A percentile compares a stretch with the other conserved stretches of the same genome.
Conservation (phyloP, 1,140 invertebrate species). For the Trichogramma pretiosum region DNA sequence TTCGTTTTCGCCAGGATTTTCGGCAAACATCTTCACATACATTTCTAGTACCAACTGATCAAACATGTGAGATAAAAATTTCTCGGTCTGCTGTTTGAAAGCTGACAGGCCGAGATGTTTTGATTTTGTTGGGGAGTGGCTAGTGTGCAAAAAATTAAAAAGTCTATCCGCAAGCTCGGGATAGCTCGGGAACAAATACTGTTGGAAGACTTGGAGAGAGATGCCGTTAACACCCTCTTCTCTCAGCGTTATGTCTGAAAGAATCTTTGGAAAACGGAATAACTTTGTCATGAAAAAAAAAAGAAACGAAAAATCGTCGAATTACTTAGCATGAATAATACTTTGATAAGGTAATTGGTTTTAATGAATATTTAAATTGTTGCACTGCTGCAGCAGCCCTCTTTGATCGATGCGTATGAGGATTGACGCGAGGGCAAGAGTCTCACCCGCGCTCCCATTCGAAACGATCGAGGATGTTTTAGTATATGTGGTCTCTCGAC, state of each 20-base stretch:
- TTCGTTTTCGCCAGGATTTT: slow-evolving; percentile 41
- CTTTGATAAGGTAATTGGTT: too few relatives aligned
- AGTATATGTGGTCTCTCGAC: too few relatives aligned
- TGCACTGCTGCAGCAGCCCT: too few relatives aligned
- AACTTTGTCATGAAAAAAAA: slow-evolving; percentile 10
- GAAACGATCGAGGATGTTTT: too few relatives aligned
- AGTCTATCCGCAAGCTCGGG: slow-evolving; percentile 60
- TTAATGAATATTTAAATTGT: too few relatives aligned
- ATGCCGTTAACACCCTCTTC: slow-evolving; percentile 60
- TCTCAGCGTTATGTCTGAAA: slow-evolving; percentile 52
- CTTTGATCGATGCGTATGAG: slow-evolving; percentile 19
- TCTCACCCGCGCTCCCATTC: too few relatives aligned
- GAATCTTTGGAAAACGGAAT: slow-evolving; percentile 45
- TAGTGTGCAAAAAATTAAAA: slow-evolving; percentile 53
- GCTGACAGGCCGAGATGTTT: slow-evolving; percentile 50
- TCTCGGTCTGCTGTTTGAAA: slow-evolving; percentile 64
- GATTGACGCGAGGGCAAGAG: slow-evolving; percentile 20
- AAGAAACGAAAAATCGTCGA: slow-evolving; percentile 6
- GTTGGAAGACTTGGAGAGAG: slow-evolving; percentile 50
- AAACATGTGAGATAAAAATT: slow-evolving; percentile 58
- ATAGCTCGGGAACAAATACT: slow-evolving; percentile 70
- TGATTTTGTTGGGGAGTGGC: slow-evolving; percentile 52
- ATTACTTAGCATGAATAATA: slow-evolving; percentile 12
- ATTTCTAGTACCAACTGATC: slow-evolving; percentile 56
- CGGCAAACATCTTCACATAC: slow-evolving; percentile 56